A percentile compares a stretch with the other conserved stretches of the same genome.
phyloP scores from a whole-genome alignment of 1,140 invertebrate species.

The Drosophila miranda region DNA sequence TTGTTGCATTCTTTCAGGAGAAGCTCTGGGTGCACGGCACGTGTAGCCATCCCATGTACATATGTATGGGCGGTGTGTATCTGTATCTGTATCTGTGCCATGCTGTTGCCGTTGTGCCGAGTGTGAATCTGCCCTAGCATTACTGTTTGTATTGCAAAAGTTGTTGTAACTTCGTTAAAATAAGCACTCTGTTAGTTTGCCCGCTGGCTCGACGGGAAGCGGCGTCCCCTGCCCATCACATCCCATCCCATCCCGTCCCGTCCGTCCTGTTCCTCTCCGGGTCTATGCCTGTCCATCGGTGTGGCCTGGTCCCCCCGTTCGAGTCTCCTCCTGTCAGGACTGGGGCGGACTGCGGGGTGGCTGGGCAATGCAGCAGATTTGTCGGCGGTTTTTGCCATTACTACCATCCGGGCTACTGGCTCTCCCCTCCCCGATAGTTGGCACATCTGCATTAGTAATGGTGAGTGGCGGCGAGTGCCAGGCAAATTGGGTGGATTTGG shows the following conservation, averaged over 20 bases:
- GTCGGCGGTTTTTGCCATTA: slow-evolving; percentile 75
- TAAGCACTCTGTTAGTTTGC: slow-evolving; percentile 78
- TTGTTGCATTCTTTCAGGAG: slow-evolving; percentile 65
- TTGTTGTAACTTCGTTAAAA: slow-evolving; percentile 80
- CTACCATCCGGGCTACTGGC: slow-evolving; percentile 37
- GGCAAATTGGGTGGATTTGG: slow-evolving; percentile 70
- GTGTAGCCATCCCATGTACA: slow-evolving; percentile 3
- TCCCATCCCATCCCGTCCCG: too few relatives aligned
- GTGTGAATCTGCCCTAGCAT: slow-evolving; percentile 78
- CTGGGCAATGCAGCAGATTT: slow-evolving; percentile 72
- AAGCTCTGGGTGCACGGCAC: slow-evolving; percentile 41
- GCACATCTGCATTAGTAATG: slow-evolving; percentile 76
- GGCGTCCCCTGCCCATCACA: background rate
- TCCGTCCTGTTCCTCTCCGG: slow-evolving; percentile 15
- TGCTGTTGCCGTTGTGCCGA: slow-evolving; percentile 61
- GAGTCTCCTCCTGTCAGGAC: background rate
- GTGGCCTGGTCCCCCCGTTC: background rate
- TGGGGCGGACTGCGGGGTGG: background rate
- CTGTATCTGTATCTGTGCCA: slow-evolving; percentile 21
- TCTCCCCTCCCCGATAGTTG: slow-evolving; percentile 42
- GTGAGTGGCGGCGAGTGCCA: slow-evolving; percentile 60
- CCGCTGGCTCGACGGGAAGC: slow-evolving; percentile 64
- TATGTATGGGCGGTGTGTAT: background rate
- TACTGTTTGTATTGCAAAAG: slow-evolving; percentile 79
- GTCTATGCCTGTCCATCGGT: slow-evolving; percentile 3